Evolutionary conservation across 2,113 vertebrate genomes (phyloP).

Genomic region (Pica pica): DNA sequence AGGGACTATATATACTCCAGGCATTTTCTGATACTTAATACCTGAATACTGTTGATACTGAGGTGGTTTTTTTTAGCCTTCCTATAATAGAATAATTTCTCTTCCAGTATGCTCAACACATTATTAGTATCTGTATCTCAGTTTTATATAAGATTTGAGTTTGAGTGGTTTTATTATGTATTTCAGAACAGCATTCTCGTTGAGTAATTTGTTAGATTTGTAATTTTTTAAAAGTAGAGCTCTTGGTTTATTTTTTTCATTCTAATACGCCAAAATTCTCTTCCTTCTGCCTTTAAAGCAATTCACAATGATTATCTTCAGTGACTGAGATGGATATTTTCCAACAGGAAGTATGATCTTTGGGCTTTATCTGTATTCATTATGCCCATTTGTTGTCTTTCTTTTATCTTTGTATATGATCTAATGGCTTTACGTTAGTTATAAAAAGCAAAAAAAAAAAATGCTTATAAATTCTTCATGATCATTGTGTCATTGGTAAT

Average conservation of each 20-base stretch:
- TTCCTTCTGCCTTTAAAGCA: background rate
- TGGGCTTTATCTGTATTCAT: background rate
- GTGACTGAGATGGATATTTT: background rate
- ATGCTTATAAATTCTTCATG: background rate
- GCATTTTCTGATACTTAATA: background rate
- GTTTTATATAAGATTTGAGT: background rate
- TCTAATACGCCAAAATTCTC: background rate
- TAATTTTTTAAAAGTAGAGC: background rate
- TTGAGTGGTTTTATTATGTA: background rate
- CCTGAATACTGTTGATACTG: background rate
- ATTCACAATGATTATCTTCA: background rate
- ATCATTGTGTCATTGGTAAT: background rate
- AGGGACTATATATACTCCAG: background rate
- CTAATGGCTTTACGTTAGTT: background rate
- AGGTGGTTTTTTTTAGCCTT: background rate
- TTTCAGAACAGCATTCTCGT: background rate
- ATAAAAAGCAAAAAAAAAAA: background rate
- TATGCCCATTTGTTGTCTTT: background rate
- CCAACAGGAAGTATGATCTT: background rate
- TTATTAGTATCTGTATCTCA: background rate
- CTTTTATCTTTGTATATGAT: background rate
- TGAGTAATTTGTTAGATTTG: background rate
- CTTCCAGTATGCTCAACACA: background rate
- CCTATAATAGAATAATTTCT: background rate
- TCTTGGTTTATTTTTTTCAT: background rate